Evolutionary conservation across 2,888 invertebrate species (phyloP).

Genomic region (Drepana falcataria): DNA sequence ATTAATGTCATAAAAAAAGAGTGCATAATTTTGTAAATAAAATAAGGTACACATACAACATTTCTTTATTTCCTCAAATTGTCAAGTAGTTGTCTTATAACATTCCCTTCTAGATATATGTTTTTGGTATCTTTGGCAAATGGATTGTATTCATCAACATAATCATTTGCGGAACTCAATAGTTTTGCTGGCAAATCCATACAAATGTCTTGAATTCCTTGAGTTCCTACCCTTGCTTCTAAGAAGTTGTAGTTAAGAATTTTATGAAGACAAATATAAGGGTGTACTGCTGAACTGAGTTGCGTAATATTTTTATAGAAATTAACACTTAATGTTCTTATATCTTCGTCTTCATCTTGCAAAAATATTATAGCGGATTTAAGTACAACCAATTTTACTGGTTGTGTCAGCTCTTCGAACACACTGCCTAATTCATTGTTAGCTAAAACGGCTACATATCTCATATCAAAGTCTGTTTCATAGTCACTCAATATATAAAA

Average conservation of each 20-base stretch:
- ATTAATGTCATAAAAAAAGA: background rate
- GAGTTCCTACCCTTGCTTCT: background rate
- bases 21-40: background rate
- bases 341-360: conserved; percentile 76
- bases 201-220: conserved; percentile 28
- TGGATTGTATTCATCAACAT: conserved; percentile 61
- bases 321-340: conserved; percentile 57
- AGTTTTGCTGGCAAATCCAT: conserved; percentile 32
- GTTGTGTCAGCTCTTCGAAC: conserved; percentile 36
- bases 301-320: conserved; percentile 43
- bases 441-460: conserved; percentile 52
- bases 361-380: conserved; percentile 62
- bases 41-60: conserved; percentile 1
- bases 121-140: conserved; percentile 72
- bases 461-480: conserved; percentile 57
- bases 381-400: conserved; percentile 46
- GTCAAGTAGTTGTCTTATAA: conserved; percentile 39
- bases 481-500: conserved; percentile 45
- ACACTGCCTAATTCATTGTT: conserved; percentile 54
- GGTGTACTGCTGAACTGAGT: conserved; percentile 28
- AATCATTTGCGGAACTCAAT: conserved; percentile 21
- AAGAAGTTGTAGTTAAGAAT: conserved; percentile 46
- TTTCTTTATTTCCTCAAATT: conserved; percentile 24
- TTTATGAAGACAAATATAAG: conserved; percentile 49
- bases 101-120: conserved; percentile 67